Base-by-base conservation (phyloP, 1,140 invertebrate species). In the Stegodyphus mimosarum region DNA sequence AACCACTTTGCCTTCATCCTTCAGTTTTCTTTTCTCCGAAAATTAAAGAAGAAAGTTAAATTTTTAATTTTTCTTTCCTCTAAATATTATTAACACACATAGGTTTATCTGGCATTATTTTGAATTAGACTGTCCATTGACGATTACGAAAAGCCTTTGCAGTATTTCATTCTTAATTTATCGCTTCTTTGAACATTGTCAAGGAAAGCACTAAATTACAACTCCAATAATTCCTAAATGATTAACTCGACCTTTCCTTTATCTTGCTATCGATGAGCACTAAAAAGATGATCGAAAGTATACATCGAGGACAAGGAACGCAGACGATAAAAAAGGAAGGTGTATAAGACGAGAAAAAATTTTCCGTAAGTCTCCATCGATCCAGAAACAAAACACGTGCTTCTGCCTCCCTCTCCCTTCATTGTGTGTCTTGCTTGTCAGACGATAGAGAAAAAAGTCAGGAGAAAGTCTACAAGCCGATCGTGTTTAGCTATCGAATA, bases 401-500 rank as follows among this genome's bases (percentile, higher is more conserved):
- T 64, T 64, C 50, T 17, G 5, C 9, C 72, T 6, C 72, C 9
- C 55, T 66, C 15, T 76, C 11, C 55, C 49, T 66, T 76, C 74
- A 49, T 76, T 76, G 33, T 33, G 33, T 64, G 7, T 17, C 53
- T 74, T 18, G 72, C 72, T 48, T 74, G 72, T 74, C 53, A 74
- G 53, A 18, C 17, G 33, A 33, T 33, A 60, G 52, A 18, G 48
- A 74, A 74, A 18, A 55, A 74, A 74, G 48, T 33, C 52, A 50
- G 7, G 60, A 74, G 72, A 13, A 74, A 60, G 72, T 74, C 72
- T 74, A 74, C 72, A 74, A 74, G 72, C 51, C 15, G 51, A 74
- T 74, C 72, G 72, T 74, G 72, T 74, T 74, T 53, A 18, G 51
- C 72, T 60, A 74, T 74, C 53, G 72, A 33, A 74, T 74, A 74